Evolutionary conservation across 2,113 vertebrate species (phyloP).

Genomic region (Nothocercus nigrocapillus): DNA sequence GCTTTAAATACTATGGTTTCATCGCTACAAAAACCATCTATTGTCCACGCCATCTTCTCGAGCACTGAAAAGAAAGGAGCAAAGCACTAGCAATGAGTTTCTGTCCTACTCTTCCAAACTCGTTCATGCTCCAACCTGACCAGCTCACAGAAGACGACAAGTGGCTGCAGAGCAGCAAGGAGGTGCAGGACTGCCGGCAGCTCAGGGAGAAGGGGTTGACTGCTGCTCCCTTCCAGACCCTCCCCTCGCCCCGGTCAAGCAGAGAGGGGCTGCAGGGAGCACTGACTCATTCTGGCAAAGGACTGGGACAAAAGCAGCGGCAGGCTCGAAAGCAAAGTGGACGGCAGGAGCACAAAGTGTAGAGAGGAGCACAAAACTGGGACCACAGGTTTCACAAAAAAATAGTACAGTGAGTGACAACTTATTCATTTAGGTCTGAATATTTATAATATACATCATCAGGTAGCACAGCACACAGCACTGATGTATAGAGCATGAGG

Average conservation of each 20-base stretch:
- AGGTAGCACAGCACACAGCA: not conserved
- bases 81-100: not conserved
- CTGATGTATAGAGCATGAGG: not conserved
- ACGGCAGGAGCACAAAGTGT: rapidly evolving
- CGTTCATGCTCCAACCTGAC: rapidly evolving
- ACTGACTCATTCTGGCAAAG: not conserved
- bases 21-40: not conserved
- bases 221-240: not conserved
- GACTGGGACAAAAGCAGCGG: not conserved
- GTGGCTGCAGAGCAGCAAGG: not conserved
- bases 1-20: not conserved
- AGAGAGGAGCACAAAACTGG: not conserved
- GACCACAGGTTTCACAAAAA: not conserved
- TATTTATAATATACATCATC: not conserved
- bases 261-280: not conserved
- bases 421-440: not conserved
- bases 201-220: not conserved
- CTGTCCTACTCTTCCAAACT: not conserved
- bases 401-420: not conserved
- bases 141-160: not conserved
- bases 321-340: not conserved
- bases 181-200: not conserved
- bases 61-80: not conserved
- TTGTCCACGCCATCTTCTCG: not conserved
- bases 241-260: not conserved